These are phyloP conservation scores for Acanthiza pusilla DNA, from an alignment of 2,797 vertebrate genomes.

Conservation along the genomic window DNA sequence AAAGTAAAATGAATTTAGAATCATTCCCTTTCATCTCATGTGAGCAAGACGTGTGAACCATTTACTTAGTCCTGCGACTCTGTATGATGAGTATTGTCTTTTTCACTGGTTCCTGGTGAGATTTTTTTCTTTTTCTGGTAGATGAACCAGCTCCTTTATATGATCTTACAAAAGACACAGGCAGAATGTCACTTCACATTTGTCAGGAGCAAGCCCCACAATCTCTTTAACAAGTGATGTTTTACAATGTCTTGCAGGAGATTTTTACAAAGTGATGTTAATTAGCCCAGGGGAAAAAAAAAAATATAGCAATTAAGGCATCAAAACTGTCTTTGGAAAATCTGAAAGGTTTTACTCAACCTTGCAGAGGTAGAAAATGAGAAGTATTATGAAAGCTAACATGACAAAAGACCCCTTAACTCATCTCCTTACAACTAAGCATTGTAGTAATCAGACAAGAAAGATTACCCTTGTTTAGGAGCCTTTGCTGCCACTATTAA, in stretches of 20 bases:
- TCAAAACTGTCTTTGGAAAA: conserved; percentile 33
- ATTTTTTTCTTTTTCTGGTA: conserved; percentile 52
- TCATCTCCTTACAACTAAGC: not conserved
- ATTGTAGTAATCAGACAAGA: not conserved
- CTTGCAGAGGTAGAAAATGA: not conserved
- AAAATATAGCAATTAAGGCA: conserved; percentile 59
- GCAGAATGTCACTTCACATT: conserved; percentile 73
- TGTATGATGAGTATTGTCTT: conserved; percentile 48
- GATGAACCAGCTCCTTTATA: conserved; percentile 71
- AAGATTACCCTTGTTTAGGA: not conserved
- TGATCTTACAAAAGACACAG: conserved; percentile 69
- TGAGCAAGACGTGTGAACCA: conserved; percentile 66
- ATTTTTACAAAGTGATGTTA: conserved; percentile 57
- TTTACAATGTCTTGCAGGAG: conserved; percentile 58
- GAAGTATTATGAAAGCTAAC: not conserved
- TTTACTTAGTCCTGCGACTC: conserved; percentile 55
- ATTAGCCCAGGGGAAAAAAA: conserved; percentile 51
- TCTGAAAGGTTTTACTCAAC: conserved; percentile 34
- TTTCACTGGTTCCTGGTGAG: conserved; percentile 58
- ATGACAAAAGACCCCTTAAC: not conserved
- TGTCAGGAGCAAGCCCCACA: conserved; percentile 68
- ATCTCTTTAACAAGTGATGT: conserved; percentile 68
- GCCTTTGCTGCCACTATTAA: not conserved
- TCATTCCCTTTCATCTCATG: conserved; percentile 71
- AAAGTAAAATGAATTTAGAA: conserved; percentile 71